Percentiles rank a stretch among this genome's conserved stretches.
phyloP scores from a whole-genome alignment of 1,140 invertebrate species.

The Tetragonula clypearis region DNA sequence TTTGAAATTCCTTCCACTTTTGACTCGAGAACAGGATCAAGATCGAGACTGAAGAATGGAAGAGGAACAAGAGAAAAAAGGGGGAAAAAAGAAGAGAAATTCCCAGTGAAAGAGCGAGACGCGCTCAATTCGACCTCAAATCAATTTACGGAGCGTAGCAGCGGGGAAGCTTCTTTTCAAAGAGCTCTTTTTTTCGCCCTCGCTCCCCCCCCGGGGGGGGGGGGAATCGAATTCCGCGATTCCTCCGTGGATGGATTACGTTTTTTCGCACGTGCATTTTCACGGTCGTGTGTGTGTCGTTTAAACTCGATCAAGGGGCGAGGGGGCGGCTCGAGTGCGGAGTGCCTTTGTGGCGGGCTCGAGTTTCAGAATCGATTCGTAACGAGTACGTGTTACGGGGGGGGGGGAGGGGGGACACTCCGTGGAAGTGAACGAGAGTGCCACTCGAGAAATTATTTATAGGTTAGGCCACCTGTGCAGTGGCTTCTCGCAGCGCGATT shows the following conservation, averaged over 20 bases:
- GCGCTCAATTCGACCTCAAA: neutral
- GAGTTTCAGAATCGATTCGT: conserved; percentile 30
- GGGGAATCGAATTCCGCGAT: neutral
- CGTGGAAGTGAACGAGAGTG: neutral
- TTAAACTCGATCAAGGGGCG: conserved; percentile 21
- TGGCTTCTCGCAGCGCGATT: neutral
- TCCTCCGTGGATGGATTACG: neutral
- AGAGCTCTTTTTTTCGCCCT: neutral
- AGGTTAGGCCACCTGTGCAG: neutral
- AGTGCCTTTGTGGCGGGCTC: conserved; percentile 8
- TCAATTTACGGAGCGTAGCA: neutral
- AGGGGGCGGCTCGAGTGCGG: neutral
- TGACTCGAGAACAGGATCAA: too few species aligned
- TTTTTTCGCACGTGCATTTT: neutral
- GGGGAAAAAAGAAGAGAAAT: too few species aligned
- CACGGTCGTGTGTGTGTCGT: neutral
- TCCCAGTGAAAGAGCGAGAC: too few species aligned
- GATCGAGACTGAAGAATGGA: too few species aligned
- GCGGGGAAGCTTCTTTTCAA: neutral
- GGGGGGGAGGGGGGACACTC: too few species aligned
- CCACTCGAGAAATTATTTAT: conserved; percentile 12
- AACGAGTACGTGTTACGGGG: neutral
- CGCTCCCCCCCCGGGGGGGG: too few species aligned
- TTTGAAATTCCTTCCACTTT: too few species aligned
- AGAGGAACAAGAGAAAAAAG: too few species aligned